Percentiles rank a stretch among this genome's conserved stretches.
phyloP scores from a whole-genome alignment of 2,888 invertebrate genomes.

The Graphium colonna region DNA sequence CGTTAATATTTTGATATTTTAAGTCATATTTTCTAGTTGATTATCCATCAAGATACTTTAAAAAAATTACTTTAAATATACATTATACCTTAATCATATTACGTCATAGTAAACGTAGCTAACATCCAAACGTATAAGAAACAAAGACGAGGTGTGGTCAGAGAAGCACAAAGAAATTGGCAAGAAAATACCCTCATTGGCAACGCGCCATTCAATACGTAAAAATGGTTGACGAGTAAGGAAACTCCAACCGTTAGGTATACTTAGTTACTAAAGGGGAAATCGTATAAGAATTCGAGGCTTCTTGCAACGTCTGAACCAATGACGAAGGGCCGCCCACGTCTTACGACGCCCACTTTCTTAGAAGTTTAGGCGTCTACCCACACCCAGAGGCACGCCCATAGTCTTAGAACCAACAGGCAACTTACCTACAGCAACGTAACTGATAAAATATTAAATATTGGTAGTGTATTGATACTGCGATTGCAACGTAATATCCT shows the following conservation, averaged over 20 bases:
- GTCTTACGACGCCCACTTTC: conserved; percentile 63
- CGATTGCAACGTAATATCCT: too few species aligned
- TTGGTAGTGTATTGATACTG: too few species aligned
- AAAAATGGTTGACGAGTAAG: not conserved
- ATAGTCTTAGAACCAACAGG: conserved; percentile 24
- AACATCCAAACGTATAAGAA: too few species aligned
- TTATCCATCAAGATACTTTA: too few species aligned
- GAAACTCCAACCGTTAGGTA: not conserved
- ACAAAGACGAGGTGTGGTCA: not conserved
- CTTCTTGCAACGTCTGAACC: conserved; percentile 29
- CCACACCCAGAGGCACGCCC: conserved; percentile 42
- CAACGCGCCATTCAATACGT: not conserved
- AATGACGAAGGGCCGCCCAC: conserved; percentile 44
- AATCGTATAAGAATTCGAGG: conserved; percentile 1
- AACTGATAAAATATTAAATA: too few species aligned
- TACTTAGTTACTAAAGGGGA: not conserved
- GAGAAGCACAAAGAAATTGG: not conserved
- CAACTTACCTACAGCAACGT: conserved; percentile 2
- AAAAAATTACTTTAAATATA: too few species aligned
- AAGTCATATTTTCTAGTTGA: too few species aligned
- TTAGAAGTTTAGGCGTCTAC: conserved; percentile 52
- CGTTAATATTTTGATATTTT: too few species aligned
- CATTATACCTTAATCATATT: too few species aligned
- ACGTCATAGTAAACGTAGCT: too few species aligned
- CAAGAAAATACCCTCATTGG: not conserved